Conservation (phyloP, 2,888 invertebrate genomes). For the Eustalomyia histrio region DNA sequence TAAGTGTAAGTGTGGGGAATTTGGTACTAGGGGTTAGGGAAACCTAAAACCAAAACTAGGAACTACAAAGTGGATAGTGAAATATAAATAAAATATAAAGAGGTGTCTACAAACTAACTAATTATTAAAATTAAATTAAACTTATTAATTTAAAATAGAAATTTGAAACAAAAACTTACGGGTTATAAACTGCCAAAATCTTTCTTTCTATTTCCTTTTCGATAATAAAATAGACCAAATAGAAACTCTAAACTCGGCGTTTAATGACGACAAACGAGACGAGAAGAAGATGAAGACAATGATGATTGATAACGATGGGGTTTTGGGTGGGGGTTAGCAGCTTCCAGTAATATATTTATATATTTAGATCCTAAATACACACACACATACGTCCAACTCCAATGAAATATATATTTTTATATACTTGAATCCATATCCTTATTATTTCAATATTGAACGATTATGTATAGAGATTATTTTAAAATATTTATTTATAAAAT, state of each 20-base stretch:
- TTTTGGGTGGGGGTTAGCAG: slow-evolving; percentile 46
- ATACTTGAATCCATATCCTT: slow-evolving; percentile 32
- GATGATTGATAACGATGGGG: slow-evolving; percentile 43
- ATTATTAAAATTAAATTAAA: slow-evolving; percentile 55
- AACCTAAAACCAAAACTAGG: slow-evolving; percentile 15
- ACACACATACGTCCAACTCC: slow-evolving; percentile 19
- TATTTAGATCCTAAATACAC: slow-evolving; percentile 42
- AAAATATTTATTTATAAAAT: slow-evolving; percentile 8
- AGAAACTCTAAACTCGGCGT: slow-evolving; percentile 27
- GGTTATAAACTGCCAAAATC: slow-evolving; percentile 69
- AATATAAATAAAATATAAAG: slow-evolving; percentile 26
- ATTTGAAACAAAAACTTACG: slow-evolving; percentile 73
- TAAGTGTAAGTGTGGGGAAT: neutral
- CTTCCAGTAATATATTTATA: slow-evolving; percentile 44
- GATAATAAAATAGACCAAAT: neutral
- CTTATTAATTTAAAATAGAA: slow-evolving; percentile 41
- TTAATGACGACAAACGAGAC: slow-evolving; percentile 21
- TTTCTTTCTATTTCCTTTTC: slow-evolving; percentile 26
- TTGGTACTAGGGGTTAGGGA: neutral
- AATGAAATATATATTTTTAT: slow-evolving; percentile 18
- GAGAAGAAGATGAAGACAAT: slow-evolving; percentile 55
- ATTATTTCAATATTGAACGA: neutral
- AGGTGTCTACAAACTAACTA: slow-evolving; percentile 59
- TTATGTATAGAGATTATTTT: slow-evolving; percentile 14
- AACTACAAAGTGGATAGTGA: slow-evolving; percentile 40